Conservation (phyloP, 2,888 invertebrate species). For the Drosophila meridionalis region DNA sequence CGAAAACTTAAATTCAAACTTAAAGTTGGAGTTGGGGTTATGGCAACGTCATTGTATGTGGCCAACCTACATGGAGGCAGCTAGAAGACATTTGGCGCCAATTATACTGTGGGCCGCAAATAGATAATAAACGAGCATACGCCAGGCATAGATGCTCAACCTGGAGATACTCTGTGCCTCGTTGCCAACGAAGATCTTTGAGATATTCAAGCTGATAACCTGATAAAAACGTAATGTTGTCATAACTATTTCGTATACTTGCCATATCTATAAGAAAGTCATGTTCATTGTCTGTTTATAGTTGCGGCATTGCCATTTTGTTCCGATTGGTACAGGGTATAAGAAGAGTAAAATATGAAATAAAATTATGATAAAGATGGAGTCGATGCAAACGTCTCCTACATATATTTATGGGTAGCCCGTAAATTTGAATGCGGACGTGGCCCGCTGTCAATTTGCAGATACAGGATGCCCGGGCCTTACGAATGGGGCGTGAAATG, state of each 20-base stretch:
- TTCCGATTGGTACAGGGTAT: neutral
- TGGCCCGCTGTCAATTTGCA: slow-evolving; percentile 69
- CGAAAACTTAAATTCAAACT: slow-evolving; percentile 23
- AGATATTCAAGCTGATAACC: neutral
- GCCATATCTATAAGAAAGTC: neutral
- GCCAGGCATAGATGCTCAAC: neutral
- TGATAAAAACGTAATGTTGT: neutral
- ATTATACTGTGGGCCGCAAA: slow-evolving; percentile 54
- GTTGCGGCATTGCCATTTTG: neutral
- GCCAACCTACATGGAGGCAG: slow-evolving; percentile 28
- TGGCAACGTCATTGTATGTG: slow-evolving; percentile 31
- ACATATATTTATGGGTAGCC: slow-evolving; percentile 62
- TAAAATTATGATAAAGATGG: slow-evolving; percentile 49
- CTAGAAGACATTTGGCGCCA: slow-evolving; percentile 57
- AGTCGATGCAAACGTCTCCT: slow-evolving; percentile 23
- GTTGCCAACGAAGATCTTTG: neutral
- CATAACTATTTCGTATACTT: neutral
- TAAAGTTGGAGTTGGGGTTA: slow-evolving; percentile 30
- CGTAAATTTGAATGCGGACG: slow-evolving; percentile 71
- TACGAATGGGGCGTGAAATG: slow-evolving; percentile 71
- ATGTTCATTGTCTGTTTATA: neutral
- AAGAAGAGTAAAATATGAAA: slow-evolving; percentile 36
- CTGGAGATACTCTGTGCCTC: neutral
- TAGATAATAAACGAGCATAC: slow-evolving; percentile 9
- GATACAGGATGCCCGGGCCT: slow-evolving; percentile 59